These are phyloP conservation scores for Synanthedon andrenaeformis DNA, from an alignment of 2,888 invertebrate species.

Conservation along the genomic window DNA sequence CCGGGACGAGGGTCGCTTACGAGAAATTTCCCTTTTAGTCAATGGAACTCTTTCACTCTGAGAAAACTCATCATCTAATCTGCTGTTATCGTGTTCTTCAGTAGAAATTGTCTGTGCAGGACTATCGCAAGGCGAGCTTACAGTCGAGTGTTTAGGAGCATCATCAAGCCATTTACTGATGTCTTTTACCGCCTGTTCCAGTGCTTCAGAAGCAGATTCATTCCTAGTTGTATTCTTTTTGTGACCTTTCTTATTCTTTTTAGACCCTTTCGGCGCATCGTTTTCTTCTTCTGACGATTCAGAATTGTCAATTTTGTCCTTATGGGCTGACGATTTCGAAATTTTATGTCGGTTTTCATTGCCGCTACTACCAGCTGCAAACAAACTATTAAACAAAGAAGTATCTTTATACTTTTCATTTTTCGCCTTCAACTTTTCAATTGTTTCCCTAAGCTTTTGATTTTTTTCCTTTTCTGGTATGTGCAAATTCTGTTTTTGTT, in stretches of 20 bases:
- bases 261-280: conserved; percentile 15
- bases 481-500: conserved; percentile 42
- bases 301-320: conserved; percentile 22
- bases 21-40: conserved; percentile 49
- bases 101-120: conserved; percentile 76
- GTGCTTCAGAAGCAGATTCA: conserved; percentile 67
- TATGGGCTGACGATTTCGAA: conserved; percentile 6
- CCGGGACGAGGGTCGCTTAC: conserved; percentile 58
- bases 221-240: conserved; percentile 64
- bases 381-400: conserved; percentile 40
- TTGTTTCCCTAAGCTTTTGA: conserved; percentile 66
- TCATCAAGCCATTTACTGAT: conserved; percentile 91
- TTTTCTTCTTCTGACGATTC: conserved; percentile 26
- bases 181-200: conserved; percentile 81
- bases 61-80: conserved; percentile 50
- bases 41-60: conserved; percentile 42
- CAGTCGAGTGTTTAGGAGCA: conserved; percentile 80
- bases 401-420: conserved; percentile 65
- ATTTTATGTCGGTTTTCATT: conserved; percentile 6
- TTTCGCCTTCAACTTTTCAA: conserved; percentile 75
- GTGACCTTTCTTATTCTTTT: conserved; percentile 33
- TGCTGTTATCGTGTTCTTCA: conserved; percentile 70
- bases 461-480: conserved; percentile 62
- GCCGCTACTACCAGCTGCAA: conserved; percentile 30
- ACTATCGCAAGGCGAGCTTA: conserved; percentile 83